Evolutionary conservation across 2,797 vertebrate genomes (phyloP), one percentile per base, ranked within the genome.

Genomic region (Nannoperca australis): DNA sequence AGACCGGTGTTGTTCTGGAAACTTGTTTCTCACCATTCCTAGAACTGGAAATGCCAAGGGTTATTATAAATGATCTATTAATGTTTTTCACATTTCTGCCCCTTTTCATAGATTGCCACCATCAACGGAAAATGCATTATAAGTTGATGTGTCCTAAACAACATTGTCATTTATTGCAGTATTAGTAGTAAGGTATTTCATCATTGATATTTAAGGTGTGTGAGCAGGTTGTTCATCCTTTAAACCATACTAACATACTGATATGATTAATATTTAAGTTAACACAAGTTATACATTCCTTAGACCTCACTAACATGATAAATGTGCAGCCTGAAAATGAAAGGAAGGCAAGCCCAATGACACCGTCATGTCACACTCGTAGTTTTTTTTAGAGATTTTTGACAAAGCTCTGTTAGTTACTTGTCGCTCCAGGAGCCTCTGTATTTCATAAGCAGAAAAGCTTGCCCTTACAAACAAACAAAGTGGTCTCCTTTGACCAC

Each of bases 361-460:
- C 83, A 80, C 84, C 82, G 84, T 82, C 49, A 72, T 84, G 75
- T 65, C 73, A 79, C 81, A 76, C 70, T 84, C 55, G 85, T 27
- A 91, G 78, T 67, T 58, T 62, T 59, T 75, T 68, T 75, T 79
- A 50, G 55, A 78, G 54, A 75, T 76, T 89, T 87, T 95, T 68
- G 65, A 85, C 88, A 63, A 60, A 92, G 84, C 92, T 91, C 83
- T 88, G 86, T 94, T 95, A 94, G 90, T 92, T 93, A 85, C 88
- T 87, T 95, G 92, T 93, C 79, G 87, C 91, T 95, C 92, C 90
- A 90, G 94, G 87, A 91, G 89, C 83, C 85, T 85, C 69, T 78
- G 86, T 88, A 88, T 95, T 95, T 94, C 89, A 92, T 92, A 92
- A 94, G 90, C 93, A 92, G 89, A 88, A 87, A 85, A 89, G 64